Conservation (phyloP, 2,113 vertebrate species). For the Lophura nycthemera region DNA sequence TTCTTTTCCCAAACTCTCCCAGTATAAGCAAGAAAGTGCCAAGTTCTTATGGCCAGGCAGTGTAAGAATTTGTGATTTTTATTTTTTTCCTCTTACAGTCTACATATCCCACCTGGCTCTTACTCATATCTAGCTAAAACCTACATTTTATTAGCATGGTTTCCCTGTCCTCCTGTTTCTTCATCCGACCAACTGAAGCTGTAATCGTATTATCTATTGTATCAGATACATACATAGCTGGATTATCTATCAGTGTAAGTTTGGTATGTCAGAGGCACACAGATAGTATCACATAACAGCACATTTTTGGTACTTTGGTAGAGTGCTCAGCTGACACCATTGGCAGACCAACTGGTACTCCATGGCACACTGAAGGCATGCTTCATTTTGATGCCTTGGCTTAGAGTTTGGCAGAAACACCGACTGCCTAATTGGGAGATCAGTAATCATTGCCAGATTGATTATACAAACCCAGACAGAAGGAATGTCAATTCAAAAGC, state of each 20-base stretch:
- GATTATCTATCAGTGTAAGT: neutral
- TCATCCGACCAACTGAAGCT: neutral
- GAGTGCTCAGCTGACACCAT: neutral
- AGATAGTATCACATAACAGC: neutral
- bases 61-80: neutral
- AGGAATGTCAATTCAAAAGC: neutral
- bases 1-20: neutral
- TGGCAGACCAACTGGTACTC: neutral
- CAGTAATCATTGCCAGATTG: neutral
- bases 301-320: neutral
- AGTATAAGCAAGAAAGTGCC: neutral
- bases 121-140: neutral
- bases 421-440: neutral
- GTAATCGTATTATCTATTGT: neutral
- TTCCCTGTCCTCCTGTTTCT: neutral
- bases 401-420: neutral
- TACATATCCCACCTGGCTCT: neutral
- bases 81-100: neutral
- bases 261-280: neutral
- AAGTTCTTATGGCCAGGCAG: neutral
- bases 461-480: neutral
- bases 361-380: neutral
- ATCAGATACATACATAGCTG: neutral
- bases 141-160: neutral
- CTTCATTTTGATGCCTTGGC: neutral